These are phyloP conservation scores for Agrochola litura DNA, from an alignment of 2,888 invertebrate genomes.

Conservation along the genomic window DNA sequence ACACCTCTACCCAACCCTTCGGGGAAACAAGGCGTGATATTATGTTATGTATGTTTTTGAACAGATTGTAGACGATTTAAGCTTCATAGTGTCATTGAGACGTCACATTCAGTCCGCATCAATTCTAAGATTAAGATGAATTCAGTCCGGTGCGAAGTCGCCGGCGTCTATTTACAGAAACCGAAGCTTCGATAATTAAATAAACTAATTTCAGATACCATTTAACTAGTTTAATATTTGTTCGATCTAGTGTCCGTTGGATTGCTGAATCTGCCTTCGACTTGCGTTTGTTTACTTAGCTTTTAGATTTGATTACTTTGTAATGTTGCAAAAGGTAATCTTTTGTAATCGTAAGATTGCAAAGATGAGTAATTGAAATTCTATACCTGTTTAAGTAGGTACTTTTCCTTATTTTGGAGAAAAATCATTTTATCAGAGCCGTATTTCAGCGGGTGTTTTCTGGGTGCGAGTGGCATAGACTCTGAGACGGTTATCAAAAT, in stretches of 20 bases:
- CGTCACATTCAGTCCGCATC: neutral
- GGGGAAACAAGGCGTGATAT: too few species aligned
- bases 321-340: neutral
- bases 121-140: slow-evolving; percentile 15
- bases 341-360: neutral
- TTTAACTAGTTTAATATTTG: slow-evolving; percentile 23
- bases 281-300: neutral
- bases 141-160: neutral
- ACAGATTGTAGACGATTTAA: neutral
- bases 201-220: slow-evolving; percentile 20
- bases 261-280: neutral
- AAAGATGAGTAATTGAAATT: neutral
- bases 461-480: neutral
- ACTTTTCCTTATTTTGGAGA: neutral
- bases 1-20: too few species aligned
- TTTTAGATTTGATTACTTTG: neutral
- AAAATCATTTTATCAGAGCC: neutral
- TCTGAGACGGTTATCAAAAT: neutral
- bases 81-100: slow-evolving; percentile 2
- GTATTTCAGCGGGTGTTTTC: neutral
- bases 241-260: neutral
- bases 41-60: too few species aligned
- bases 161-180: slow-evolving; percentile 1
- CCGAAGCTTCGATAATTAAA: slow-evolving; percentile 5
- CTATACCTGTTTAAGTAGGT: too few species aligned